Evolutionary conservation across 2,113 vertebrate genomes (phyloP).

Genomic region (Tetrao urogallus): DNA sequence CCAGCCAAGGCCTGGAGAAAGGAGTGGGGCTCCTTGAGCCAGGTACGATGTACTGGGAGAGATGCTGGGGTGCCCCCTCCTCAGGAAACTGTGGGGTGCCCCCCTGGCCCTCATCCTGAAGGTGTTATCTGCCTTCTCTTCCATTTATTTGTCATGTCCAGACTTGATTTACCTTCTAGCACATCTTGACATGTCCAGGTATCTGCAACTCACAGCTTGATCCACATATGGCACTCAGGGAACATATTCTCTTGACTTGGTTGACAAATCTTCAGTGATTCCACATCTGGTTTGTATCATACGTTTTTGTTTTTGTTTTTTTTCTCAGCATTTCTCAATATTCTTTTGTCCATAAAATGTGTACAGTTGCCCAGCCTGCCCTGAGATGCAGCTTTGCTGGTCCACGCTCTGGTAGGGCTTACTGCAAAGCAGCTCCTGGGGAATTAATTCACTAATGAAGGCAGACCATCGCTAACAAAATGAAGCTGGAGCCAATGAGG

Average conservation of each 20-base stretch:
- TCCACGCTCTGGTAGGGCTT: background rate
- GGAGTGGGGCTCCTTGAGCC: background rate
- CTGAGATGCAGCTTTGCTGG: background rate
- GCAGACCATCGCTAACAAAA: constrained; percentile 27
- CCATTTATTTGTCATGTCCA: background rate
- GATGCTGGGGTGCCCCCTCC: background rate
- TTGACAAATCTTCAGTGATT: background rate
- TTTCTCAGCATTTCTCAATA: background rate
- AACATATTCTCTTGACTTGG: background rate
- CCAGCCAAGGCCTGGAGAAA: background rate
- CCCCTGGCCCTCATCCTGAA: fast-evolving
- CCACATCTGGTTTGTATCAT: background rate
- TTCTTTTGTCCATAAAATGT: background rate
- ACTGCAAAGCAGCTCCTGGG: background rate
- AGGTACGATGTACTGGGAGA: background rate
- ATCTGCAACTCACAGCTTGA: background rate
- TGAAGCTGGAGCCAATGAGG: background rate
- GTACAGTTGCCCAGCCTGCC: background rate
- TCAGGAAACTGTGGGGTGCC: background rate
- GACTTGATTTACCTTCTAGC: background rate
- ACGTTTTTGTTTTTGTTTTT: no score
- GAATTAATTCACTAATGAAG: constrained; percentile 55
- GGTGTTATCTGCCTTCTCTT: background rate
- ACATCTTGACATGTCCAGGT: background rate
- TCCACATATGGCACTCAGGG: background rate